Percentiles rank a stretch among this genome's conserved stretches.
These are phyloP conservation scores for Ceratosolen fusciceps DNA, from an alignment of 1,140 invertebrate species.

Conservation along the genomic window DNA sequence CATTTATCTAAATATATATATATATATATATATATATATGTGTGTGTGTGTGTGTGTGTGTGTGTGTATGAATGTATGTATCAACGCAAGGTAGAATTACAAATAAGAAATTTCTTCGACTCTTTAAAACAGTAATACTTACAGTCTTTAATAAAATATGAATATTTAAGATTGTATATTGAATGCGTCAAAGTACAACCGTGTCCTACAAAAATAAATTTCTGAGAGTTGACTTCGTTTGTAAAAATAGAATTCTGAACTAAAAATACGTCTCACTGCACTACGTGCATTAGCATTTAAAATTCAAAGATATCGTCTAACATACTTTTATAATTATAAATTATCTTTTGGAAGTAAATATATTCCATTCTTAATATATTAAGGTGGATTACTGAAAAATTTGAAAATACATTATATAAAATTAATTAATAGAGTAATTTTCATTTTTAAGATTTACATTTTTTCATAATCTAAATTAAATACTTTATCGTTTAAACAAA, in stretches of 20 bases:
- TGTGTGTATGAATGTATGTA: background rate
- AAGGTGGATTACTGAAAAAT: too few species aligned
- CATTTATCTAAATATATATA: background rate
- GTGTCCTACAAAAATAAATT: background rate
- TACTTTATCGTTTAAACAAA: too few species aligned
- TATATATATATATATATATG: background rate
- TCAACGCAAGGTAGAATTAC: background rate
- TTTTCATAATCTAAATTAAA: too few species aligned
- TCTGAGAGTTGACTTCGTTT: background rate
- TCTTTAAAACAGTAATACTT: background rate
- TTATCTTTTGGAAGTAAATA: background rate
- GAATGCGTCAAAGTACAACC: background rate
- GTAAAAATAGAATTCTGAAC: background rate
- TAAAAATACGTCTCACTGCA: background rate
- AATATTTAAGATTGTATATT: background rate
- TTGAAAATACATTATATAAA: too few species aligned
- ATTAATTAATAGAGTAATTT: too few species aligned
- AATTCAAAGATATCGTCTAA: background rate
- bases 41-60: background rate
- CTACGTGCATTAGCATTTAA: background rate
- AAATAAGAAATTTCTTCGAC: background rate
- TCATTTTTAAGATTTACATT: too few species aligned
- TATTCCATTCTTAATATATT: too few species aligned
- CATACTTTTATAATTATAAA: background rate
- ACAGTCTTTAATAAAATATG: background rate